These are phyloP conservation scores for Limenitis camilla DNA, from an alignment of 2,888 invertebrate species.

Conservation along the genomic window DNA sequence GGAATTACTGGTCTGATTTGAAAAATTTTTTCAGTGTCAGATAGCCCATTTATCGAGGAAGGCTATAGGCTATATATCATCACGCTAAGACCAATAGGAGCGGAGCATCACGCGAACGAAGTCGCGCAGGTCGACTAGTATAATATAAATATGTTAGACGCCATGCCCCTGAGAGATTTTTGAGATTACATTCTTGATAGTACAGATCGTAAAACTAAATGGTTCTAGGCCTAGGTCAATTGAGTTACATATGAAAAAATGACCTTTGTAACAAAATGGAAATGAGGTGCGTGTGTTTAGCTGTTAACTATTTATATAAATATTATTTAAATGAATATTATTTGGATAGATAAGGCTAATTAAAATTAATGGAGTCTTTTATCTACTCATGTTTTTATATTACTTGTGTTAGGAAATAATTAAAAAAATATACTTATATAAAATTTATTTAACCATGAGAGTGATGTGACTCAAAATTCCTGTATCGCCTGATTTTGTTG, in stretches of 20 bases:
- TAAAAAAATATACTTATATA: no score
- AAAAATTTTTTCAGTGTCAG: no score
- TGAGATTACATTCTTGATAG: slow-evolving; percentile 12
- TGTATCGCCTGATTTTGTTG: no score
- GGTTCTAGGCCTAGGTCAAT: slow-evolving; percentile 21
- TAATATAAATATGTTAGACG: neutral
- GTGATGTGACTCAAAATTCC: no score
- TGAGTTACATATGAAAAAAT: slow-evolving; percentile 10
- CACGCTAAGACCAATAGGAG: no score
- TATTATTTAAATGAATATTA: neutral
- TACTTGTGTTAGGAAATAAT: no score
- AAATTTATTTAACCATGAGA: no score
- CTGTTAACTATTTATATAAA: neutral
- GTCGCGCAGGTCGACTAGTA: no score
- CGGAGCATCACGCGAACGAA: no score
- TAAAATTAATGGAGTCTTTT: neutral
- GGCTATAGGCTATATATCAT: no score
- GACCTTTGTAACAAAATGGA: slow-evolving; percentile 11
- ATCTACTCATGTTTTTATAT: neutral
- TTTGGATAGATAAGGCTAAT: neutral
- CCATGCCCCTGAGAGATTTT: slow-evolving; percentile 16
- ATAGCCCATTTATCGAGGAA: no score
- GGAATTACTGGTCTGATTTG: no score
- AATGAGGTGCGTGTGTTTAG: slow-evolving; percentile 3
- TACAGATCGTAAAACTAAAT: slow-evolving; percentile 15